Conservation (phyloP, 1,140 invertebrate species). For the Amphibalanus amphitrite region DNA sequence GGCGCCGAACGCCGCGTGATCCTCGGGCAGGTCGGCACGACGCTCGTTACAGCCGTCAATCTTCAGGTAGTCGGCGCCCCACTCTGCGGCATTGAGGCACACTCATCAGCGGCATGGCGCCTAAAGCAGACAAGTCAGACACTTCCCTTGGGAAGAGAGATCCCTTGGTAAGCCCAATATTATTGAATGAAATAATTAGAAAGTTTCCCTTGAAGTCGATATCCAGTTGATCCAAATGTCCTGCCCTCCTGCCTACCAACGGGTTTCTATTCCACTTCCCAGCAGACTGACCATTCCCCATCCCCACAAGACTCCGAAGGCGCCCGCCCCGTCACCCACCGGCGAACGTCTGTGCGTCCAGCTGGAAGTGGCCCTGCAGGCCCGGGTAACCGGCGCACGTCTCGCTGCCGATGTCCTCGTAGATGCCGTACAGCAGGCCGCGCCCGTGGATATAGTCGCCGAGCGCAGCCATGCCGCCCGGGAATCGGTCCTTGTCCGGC, state of each 20-base stretch:
- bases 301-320: no score
- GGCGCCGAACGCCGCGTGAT: conserved; percentile 76
- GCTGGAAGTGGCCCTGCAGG: conserved; percentile 61
- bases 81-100: conserved; percentile 31
- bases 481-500: conserved; percentile 70
- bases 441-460: conserved; percentile 79
- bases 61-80: conserved; percentile 94
- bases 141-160: no score
- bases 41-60: conserved; percentile 86
- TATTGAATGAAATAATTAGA: no score
- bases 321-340: no score
- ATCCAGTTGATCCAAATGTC: no score
- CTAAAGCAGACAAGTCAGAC: no score
- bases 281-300: no score
- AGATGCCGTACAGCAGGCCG: conserved; percentile 90
- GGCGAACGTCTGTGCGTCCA: conserved; percentile 81
- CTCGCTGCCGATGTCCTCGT: conserved; percentile 87
- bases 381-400: conserved; percentile 93
- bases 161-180: no score
- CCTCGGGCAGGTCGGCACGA: conserved; percentile 59
- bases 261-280: no score
- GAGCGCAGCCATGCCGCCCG: conserved; percentile 74
- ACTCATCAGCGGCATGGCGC: no score
- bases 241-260: no score
- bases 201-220: no score